phyloP scores from a whole-genome alignment of 2,797 vertebrate species.

The Pampus argenteus region DNA sequence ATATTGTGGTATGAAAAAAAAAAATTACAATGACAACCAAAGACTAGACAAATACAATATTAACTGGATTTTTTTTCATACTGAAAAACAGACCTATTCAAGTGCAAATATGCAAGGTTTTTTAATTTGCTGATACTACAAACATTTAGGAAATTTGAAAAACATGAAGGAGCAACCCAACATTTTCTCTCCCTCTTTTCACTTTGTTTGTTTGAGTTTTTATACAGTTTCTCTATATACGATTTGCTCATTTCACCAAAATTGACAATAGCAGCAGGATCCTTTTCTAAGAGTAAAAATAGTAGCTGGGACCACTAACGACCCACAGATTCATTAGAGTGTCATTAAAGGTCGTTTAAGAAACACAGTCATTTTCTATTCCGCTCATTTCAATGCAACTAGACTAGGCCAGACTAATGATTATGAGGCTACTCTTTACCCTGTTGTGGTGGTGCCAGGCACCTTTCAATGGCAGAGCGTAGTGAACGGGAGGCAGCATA shows the following conservation, averaged over 20 bases:
- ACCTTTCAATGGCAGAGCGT: too few relatives aligned
- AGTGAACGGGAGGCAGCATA: too few relatives aligned
- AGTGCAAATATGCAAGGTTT: not conserved
- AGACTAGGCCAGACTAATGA: too few relatives aligned
- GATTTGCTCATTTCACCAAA: constrained; percentile 9
- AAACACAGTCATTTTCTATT: too few relatives aligned
- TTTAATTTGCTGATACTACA: not conserved
- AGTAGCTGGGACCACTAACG: too few relatives aligned
- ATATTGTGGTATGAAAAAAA: not conserved
- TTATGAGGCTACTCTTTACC: too few relatives aligned
- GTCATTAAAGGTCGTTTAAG: too few relatives aligned
- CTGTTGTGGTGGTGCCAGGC: too few relatives aligned
- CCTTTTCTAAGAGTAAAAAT: constrained; percentile 28
- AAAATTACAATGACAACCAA: too few relatives aligned
- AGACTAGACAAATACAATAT: not conserved
- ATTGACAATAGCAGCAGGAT: constrained; percentile 3
- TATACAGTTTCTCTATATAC: not conserved
- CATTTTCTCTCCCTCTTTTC: constrained; percentile 1
- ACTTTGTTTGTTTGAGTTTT: not conserved
- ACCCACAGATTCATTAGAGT: too few relatives aligned
- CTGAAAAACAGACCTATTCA: not conserved
- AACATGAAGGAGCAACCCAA: not conserved
- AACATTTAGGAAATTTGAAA: not conserved
- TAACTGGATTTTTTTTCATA: not conserved
- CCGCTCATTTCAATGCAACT: too few relatives aligned